Percentiles rank a stretch among this genome's conserved stretches.
These are phyloP conservation scores for Carcina quercana DNA, from an alignment of 2,888 invertebrate genomes.

Conservation along the genomic window DNA sequence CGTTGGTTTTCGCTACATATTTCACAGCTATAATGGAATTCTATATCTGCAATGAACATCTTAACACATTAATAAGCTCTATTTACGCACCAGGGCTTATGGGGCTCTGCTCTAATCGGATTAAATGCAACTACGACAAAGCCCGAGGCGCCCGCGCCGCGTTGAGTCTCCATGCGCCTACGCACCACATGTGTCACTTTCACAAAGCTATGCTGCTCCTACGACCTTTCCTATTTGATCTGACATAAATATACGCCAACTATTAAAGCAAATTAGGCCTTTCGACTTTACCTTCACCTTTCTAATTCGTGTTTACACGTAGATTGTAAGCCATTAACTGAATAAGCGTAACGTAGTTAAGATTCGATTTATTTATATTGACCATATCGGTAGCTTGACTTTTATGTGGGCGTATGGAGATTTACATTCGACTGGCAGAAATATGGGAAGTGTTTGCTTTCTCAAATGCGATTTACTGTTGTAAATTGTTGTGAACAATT, in stretches of 20 bases:
- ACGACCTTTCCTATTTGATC: slow-evolving; percentile 45
- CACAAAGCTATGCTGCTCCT: slow-evolving; percentile 50
- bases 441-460: too few species aligned
- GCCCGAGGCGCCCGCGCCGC: slow-evolving; percentile 20
- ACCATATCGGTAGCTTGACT: too few species aligned
- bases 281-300: slow-evolving; percentile 32
- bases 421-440: too few species aligned
- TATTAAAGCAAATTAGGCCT: slow-evolving; percentile 38
- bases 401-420: too few species aligned
- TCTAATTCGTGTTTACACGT: slow-evolving; percentile 23
- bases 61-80: slow-evolving; percentile 27
- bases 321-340: slow-evolving; percentile 3
- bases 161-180: slow-evolving; percentile 44
- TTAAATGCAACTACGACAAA: slow-evolving; percentile 38
- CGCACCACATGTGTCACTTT: slow-evolving; percentile 54
- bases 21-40: too few species aligned
- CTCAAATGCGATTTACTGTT: too few species aligned
- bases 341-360: background rate
- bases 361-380: too few species aligned
- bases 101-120: slow-evolving; percentile 45
- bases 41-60: slow-evolving; percentile 30
- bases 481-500: too few species aligned
- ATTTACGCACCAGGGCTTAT: slow-evolving; percentile 27
- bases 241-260: slow-evolving; percentile 47
- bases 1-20: too few species aligned